Conservation (phyloP, 1,140 invertebrate genomes). For the Eriosoma lanigerum region DNA sequence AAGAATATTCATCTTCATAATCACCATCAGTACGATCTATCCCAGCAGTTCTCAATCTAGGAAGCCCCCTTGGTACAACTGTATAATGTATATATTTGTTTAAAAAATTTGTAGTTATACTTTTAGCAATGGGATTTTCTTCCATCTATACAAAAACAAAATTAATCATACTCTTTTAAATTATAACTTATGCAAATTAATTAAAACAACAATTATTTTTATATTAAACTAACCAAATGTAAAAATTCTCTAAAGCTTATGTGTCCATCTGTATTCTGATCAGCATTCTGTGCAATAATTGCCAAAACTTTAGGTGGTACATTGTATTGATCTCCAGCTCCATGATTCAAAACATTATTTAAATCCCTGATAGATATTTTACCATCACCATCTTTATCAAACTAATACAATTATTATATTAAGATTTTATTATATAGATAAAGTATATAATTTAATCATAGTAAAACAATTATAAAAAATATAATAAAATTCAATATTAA, state of each 20-base stretch:
- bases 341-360: conserved; percentile 66
- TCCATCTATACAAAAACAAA: conserved; percentile 58
- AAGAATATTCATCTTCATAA: conserved; percentile 84
- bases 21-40: conserved; percentile 67
- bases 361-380: conserved; percentile 72
- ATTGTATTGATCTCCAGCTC: conserved; percentile 65
- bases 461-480: neutral
- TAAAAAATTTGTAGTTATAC: conserved; percentile 64
- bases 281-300: conserved; percentile 70
- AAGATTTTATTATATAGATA: too few relatives aligned
- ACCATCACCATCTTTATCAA: conserved; percentile 74
- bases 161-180: conserved; percentile 41
- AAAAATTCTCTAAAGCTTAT: conserved; percentile 79
- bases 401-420: conserved; percentile 61
- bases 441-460: too few relatives aligned
- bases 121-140: conserved; percentile 63
- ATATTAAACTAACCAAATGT: conserved; percentile 74
- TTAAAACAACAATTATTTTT: conserved; percentile 54
- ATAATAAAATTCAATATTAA: neutral
- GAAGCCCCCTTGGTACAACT: conserved; percentile 52
- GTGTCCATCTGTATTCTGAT: conserved; percentile 71
- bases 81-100: conserved; percentile 53
- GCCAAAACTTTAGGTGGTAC: conserved; percentile 72
- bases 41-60: conserved; percentile 18
- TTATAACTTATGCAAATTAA: neutral